Percentiles rank a stretch among this genome's conserved stretches.
Evolutionary conservation across 2,113 vertebrate genomes (phyloP).

Genomic region (Aegotheles bennettii): DNA sequence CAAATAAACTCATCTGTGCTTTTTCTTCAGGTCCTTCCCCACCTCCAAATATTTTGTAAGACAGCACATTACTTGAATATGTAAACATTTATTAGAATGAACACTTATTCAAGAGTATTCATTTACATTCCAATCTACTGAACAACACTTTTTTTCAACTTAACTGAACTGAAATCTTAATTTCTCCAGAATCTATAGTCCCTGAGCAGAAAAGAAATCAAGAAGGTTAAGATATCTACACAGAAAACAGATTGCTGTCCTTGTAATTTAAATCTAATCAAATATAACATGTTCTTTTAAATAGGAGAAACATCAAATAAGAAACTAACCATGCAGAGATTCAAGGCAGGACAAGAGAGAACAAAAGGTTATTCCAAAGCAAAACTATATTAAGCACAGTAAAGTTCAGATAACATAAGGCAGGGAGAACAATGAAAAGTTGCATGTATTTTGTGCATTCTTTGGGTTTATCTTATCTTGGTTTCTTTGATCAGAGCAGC

Average conservation of each 20-base stretch:
- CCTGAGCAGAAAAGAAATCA: neutral
- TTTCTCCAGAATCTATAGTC: neutral
- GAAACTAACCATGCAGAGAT: neutral
- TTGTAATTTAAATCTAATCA: neutral
- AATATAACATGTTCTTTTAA: neutral
- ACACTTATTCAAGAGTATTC: neutral
- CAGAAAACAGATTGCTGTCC: neutral
- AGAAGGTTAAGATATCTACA: neutral
- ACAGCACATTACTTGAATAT: neutral
- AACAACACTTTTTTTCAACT: neutral
- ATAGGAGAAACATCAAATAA: neutral
- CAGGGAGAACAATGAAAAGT: neutral
- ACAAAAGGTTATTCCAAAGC: neutral
- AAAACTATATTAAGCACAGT: neutral
- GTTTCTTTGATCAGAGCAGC: neutral
- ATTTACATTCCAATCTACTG: neutral
- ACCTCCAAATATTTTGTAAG: neutral
- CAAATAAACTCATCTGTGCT: neutral
- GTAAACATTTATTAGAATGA: neutral
- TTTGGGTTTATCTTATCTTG: neutral
- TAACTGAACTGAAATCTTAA: neutral
- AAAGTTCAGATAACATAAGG: neutral
- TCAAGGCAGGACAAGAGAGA: neutral
- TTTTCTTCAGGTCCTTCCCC: neutral
- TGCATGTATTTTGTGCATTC: neutral